Conservation (phyloP, 2,888 invertebrate species). For the Hyles lineata region DNA sequence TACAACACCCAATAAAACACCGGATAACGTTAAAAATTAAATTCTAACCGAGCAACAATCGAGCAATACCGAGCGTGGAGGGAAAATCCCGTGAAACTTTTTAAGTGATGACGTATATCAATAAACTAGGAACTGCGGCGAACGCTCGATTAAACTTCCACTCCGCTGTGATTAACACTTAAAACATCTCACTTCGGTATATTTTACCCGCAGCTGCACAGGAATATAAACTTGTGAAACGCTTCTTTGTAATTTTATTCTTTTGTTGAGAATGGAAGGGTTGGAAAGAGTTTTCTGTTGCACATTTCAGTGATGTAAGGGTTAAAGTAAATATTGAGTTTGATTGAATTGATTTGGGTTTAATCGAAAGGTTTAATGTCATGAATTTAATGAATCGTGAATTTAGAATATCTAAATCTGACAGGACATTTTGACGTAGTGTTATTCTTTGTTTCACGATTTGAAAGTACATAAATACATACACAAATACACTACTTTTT, state of each 20-base stretch:
- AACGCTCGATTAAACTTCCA: slow-evolving; percentile 45
- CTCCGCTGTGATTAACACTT: slow-evolving; percentile 38
- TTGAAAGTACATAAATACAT: no score
- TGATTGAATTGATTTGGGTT: no score
- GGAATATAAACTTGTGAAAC: slow-evolving; percentile 16
- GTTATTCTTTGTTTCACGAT: no score
- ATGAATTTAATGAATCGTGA: no score
- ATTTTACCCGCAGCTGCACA: slow-evolving; percentile 13
- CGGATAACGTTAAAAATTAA: not conserved
- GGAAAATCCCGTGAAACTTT: slow-evolving; percentile 32
- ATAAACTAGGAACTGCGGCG: slow-evolving; percentile 34
- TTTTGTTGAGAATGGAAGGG: not conserved
- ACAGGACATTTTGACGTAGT: no score
- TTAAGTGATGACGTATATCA: slow-evolving; percentile 40
- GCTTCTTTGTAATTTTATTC: slow-evolving; percentile 14
- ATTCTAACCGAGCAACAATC: slow-evolving; percentile 12
- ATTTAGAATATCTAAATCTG: no score
- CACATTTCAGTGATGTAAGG: not conserved
- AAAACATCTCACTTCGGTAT: slow-evolving; percentile 30
- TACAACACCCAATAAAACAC: not conserved
- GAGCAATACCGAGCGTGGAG: slow-evolving; percentile 32
- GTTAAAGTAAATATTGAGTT: not conserved
- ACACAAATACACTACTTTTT: no score
- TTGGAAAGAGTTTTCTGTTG: not conserved
- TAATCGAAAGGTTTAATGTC: no score